Base-by-base conservation (phyloP, 53 echinoderm and acorn worm species). In the Holothuria leucospilota region DNA sequence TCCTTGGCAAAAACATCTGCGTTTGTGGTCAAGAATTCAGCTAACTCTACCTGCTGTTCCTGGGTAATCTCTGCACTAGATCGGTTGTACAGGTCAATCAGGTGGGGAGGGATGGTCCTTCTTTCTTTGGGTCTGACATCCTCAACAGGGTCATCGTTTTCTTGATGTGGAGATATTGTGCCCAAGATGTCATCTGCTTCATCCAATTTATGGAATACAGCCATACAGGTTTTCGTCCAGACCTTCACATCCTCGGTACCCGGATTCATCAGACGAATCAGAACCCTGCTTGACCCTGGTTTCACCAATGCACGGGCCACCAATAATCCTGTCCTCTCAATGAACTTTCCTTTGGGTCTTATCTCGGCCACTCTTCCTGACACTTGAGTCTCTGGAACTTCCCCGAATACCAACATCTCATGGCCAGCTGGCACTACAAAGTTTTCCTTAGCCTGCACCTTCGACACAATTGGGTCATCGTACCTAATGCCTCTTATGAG, bases 381-480 rank as follows among this genome's bases (percentile, higher is more conserved):
- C n/a, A n/a, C n/a, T n/a, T n/a, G n/a, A n/a, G n/a, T 60, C 60
- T 60, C 20, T 20, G 60, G 13, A 13, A 60, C 13, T 20, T 20
- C 60, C 60, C 13, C 20, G 13, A 20, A 15, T 60, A 60, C 60
- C 13, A 87, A 40, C 40, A 87, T 39, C 65, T 87, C 87, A 40
- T 74, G 60, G 6, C 39, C 28, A 46, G 77, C 72, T 12, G 63
- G 77, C 9, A 69, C 34, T 24, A 46, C 26, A 39, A 85, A 34
- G 68, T 71, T 85, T 9, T 85, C 71, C 4, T 56, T 26, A 18
- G 62, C 23, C 18, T 75, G 73, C 13, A 86, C 86, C 20, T 75
- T 59, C 38, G 77, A 87, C 6, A 87, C 27, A 18, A 63, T 63
- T n/a, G 77, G 77, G 26, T 77, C 87, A 11, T 63, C 75, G 46